phyloP scores from a whole-genome alignment of 1,140 invertebrate genomes.

The Spodoptera litura region DNA sequence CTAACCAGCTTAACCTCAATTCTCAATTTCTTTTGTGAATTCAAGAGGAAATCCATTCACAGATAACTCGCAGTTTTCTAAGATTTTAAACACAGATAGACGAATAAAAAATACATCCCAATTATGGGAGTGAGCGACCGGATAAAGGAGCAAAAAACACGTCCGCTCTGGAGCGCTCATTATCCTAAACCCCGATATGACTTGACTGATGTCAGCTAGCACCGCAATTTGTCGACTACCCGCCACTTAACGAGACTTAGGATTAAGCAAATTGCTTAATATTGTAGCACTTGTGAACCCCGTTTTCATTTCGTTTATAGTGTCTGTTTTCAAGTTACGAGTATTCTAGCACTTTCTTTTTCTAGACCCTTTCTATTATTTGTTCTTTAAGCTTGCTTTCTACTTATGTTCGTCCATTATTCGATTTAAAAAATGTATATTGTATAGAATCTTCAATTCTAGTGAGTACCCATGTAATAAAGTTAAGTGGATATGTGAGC shows the following conservation, averaged over 20 bases:
- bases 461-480: too few relatives aligned
- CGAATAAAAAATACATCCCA: constrained; percentile 47
- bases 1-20: constrained; percentile 25
- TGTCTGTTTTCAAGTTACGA: background rate
- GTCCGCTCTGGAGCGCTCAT: constrained; percentile 34
- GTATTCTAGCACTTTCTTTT: background rate
- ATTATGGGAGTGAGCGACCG: constrained; percentile 29
- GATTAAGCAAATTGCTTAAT: constrained; percentile 50
- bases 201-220: constrained; percentile 44
- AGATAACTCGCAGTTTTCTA: constrained; percentile 31
- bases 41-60: constrained; percentile 19
- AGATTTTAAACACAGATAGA: constrained; percentile 37
- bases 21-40: constrained; percentile 28
- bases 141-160: constrained; percentile 45
- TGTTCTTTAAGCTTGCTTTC: background rate
- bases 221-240: constrained; percentile 48
- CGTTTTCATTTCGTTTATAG: constrained; percentile 37
- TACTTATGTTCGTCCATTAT: background rate
- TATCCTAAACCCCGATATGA: constrained; percentile 49
- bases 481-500: too few relatives aligned
- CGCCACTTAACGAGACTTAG: constrained; percentile 43
- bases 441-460: too few relatives aligned
- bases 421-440: constrained; percentile 4
- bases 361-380: background rate
- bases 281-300: constrained; percentile 40